Evolutionary conservation across 2,888 invertebrate species (phyloP).

Genomic region (Pandemis heparana): DNA sequence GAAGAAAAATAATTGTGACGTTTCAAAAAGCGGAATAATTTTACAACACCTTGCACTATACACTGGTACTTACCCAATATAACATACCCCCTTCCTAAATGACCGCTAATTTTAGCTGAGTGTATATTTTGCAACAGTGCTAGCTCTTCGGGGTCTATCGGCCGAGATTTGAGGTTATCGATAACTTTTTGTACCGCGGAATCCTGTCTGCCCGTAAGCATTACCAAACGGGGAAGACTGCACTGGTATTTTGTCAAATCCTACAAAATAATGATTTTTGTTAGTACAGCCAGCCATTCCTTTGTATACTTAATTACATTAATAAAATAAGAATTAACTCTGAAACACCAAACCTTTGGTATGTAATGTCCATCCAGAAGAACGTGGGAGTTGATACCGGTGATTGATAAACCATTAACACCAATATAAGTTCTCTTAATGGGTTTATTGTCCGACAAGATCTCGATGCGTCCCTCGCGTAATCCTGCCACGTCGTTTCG

Average conservation of each 20-base stretch:
- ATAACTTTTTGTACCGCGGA: slow-evolving; percentile 57
- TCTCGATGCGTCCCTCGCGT: slow-evolving; percentile 79
- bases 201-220: slow-evolving; percentile 65
- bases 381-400: slow-evolving; percentile 68
- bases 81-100: slow-evolving; percentile 69
- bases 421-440: slow-evolving; percentile 82
- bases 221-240: slow-evolving; percentile 64
- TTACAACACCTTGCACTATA: too few species aligned
- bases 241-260: slow-evolving; percentile 60
- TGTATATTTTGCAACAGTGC: slow-evolving; percentile 71
- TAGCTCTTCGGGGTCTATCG: slow-evolving; percentile 72
- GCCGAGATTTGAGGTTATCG: slow-evolving; percentile 60
- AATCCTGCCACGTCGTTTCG: slow-evolving; percentile 80
- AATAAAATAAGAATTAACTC: neutral
- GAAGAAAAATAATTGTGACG: too few species aligned
- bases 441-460: slow-evolving; percentile 84
- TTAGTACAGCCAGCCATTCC: neutral
- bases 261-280: slow-evolving; percentile 50
- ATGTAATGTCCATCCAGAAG: slow-evolving; percentile 67
- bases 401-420: slow-evolving; percentile 66
- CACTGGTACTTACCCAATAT: slow-evolving; percentile 20
- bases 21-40: too few species aligned
- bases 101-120: slow-evolving; percentile 60
- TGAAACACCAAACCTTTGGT: slow-evolving; percentile 59
- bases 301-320: neutral